Base-by-base conservation (phyloP, 2,888 invertebrate genomes). In the Tetragonisca angustula region DNA sequence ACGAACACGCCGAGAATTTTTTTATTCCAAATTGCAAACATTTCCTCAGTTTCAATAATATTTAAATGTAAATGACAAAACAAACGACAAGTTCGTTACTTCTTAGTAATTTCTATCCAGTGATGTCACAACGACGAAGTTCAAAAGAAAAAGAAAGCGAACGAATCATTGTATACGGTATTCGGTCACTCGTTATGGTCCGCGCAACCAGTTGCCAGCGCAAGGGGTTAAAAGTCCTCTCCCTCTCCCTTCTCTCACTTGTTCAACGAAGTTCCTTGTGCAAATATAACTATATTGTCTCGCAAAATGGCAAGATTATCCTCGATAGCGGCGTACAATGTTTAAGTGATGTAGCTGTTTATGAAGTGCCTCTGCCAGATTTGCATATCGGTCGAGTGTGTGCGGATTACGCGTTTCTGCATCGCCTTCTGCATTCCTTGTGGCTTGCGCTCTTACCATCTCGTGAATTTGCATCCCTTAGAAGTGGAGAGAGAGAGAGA, bases 221-320 rank as follows among this genome's bases (percentile, higher is more conserved):
- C 27, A 27, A 27, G 27, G 27, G 27, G 27, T 32, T 32, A 36
- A 36, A 36, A 6, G 43, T 43, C 43, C 19, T 19, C 19, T 19
- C 59, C 2, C 13, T 21, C 1, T 19, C 4, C 4, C 56, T 4
- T 9, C 11, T 19, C 36, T 9, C 43, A 36, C 43, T 43, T 43
- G 43, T 43, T 19, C 59, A 17, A 11, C 27, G 27, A 17, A n/a
- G 3, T 24, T 11, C n/a, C 24, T 15, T 65, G 73, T 76, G 69
- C 62, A 76, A 81, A 81, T 73, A 27, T 59, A 76, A 83, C 81
- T 76, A 59, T 81, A 77, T 81, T 77, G 81, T 83, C 79, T 83
- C 76, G 79, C 70, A 76, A 68, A 83, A 84, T 82, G 71, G 82
- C 56, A 72, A 82, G 84, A 84, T 79, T 72, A 84, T 82, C 84